phyloP scores from a whole-genome alignment of 2,113 vertebrate species.

The Chaetorhynchus papuensis region DNA sequence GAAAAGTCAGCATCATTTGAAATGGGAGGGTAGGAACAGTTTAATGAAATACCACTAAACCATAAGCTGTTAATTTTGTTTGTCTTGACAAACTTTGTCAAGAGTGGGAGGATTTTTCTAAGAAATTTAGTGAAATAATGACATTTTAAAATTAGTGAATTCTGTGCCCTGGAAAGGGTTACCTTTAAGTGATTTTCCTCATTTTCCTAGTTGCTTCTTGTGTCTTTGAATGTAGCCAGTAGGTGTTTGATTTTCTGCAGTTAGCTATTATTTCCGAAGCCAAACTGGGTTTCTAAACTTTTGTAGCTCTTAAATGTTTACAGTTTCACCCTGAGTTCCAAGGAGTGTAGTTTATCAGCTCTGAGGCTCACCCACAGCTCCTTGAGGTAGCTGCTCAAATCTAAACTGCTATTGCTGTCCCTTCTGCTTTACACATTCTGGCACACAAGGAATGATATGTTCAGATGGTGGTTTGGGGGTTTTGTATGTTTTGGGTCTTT shows the following conservation, averaged over 20 bases:
- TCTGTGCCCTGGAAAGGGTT: neutral
- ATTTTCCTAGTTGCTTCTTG: neutral
- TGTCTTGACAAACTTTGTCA: neutral
- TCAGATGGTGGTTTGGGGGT: neutral
- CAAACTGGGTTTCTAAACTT: neutral
- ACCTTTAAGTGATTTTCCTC: neutral
- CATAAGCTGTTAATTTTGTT: neutral
- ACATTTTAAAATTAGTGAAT: neutral
- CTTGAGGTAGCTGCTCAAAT: neutral
- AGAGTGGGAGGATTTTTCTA: neutral
- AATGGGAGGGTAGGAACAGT: neutral
- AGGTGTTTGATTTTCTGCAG: neutral
- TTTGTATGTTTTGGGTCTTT: neutral
- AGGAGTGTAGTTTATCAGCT: neutral
- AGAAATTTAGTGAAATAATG: neutral
- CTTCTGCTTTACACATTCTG: neutral
- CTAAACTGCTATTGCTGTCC: neutral
- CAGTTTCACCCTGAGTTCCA: neutral
- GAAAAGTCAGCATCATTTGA: neutral
- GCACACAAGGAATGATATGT: neutral
- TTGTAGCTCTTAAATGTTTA: neutral
- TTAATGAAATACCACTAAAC: neutral
- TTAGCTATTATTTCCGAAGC: neutral
- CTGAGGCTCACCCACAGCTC: neutral
- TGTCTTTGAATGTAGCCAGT: neutral